These are phyloP conservation scores for Condylura cristata DNA, from an alignment of 2,113 vertebrate genomes.

Conservation along the genomic window DNA sequence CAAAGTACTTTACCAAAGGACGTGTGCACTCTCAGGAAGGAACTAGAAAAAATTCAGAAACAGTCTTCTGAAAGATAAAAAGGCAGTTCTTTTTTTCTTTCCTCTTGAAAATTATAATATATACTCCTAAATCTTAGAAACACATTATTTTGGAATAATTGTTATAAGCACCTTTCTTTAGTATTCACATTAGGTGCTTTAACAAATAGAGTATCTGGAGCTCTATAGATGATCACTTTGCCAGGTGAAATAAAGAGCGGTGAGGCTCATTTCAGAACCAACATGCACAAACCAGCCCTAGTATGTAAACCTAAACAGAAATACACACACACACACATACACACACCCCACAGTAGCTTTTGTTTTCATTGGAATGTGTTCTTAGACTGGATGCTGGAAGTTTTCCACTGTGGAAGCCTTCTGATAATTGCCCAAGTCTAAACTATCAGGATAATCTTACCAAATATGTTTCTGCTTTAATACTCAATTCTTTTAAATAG, in stretches of 20 bases:
- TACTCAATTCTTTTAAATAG: slow-evolving; percentile 34
- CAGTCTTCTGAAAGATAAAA: slow-evolving; percentile 33
- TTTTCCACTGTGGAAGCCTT: not conserved
- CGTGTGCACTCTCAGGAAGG: not conserved
- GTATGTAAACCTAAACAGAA: not conserved
- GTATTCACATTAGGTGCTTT: not conserved
- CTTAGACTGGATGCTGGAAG: slow-evolving; percentile 29
- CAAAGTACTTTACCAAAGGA: slow-evolving; percentile 9
- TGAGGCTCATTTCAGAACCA: not conserved
- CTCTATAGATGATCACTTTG: not conserved
- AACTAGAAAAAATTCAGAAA: slow-evolving; percentile 42
- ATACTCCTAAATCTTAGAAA: not conserved
- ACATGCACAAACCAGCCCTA: not conserved
- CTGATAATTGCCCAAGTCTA: slow-evolving; percentile 4
- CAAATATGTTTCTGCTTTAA: slow-evolving; percentile 33
- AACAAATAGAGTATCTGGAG: not conserved
- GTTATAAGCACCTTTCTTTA: not conserved
- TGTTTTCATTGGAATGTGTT: slow-evolving; percentile 52
- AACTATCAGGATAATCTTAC: slow-evolving; percentile 43
- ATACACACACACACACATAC: not conserved
- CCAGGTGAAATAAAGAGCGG: not conserved
- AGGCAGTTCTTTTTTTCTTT: not conserved
- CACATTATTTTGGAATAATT: slow-evolving; percentile 11
- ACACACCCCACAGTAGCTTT: not conserved
- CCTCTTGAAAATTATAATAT: slow-evolving; percentile 37